Conservation (phyloP, 37 sponge, comb jelly and placozoan genomes). For the Cliona cf. orientalis region DNA sequence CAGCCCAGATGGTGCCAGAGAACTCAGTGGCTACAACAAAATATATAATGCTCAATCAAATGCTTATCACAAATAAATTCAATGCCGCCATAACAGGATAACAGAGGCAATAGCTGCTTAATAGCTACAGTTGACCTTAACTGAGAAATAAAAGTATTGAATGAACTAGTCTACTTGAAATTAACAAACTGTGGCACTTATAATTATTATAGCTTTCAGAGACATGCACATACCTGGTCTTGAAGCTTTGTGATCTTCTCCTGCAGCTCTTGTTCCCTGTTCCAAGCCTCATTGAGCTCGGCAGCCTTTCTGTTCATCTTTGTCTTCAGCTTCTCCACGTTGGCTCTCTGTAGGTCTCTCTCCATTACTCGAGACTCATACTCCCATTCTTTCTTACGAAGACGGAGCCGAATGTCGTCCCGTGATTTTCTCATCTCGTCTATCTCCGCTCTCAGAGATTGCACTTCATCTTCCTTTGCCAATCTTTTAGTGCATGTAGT, state of each 20-base stretch:
- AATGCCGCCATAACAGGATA: no score
- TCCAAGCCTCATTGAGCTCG: slow-evolving; percentile 47
- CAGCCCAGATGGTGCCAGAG: no score
- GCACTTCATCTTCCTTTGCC: slow-evolving; percentile 64
- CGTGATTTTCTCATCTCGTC: slow-evolving; percentile 54
- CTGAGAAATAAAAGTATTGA: no score
- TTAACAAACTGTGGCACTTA: no score
- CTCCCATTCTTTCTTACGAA: slow-evolving; percentile 78
- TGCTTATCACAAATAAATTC: no score
- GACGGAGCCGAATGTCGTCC: slow-evolving; percentile 52
- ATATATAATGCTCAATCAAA: no score
- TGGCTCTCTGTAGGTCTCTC: slow-evolving; percentile 42
- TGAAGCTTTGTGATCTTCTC: slow-evolving; percentile 11
- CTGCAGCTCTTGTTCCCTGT: slow-evolving; percentile 20
- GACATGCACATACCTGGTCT: slow-evolving; percentile 13
- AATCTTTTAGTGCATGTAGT: no score
- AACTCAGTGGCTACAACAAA: no score
- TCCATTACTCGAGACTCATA: slow-evolving; percentile 57
- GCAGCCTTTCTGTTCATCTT: slow-evolving; percentile 49
- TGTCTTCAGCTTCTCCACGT: slow-evolving; percentile 35
- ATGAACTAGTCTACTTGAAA: no score
- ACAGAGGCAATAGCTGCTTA: no score
- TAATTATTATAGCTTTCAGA: no score
- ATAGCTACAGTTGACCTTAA: no score
- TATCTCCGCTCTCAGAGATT: slow-evolving; percentile 18